phyloP scores from a whole-genome alignment of 2,888 invertebrate genomes.

The Meiosimyza decipiens region DNA sequence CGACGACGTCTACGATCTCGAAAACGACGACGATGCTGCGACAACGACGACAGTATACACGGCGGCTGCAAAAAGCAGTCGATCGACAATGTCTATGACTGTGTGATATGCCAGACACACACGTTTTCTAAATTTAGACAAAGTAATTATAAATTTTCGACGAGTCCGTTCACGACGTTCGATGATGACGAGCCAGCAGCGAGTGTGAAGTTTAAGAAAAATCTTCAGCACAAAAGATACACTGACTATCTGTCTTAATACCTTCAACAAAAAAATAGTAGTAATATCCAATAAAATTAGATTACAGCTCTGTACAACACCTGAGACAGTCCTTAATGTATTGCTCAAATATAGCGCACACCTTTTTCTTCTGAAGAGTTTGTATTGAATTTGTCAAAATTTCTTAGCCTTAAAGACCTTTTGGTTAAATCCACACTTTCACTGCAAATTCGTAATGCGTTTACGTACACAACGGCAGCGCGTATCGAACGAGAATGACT shows the following conservation, averaged over 20 bases:
- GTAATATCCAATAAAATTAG: neutral
- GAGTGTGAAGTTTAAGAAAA: constrained; percentile 39
- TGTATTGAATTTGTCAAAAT: too few species aligned
- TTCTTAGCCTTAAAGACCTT: too few species aligned
- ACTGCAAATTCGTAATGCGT: too few species aligned
- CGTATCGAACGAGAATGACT: constrained; percentile 36
- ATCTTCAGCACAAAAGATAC: constrained; percentile 21
- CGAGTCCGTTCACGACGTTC: constrained; percentile 19
- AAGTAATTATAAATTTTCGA: constrained; percentile 62
- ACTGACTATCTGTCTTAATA: neutral
- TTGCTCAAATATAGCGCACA: too few species aligned
- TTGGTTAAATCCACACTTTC: too few species aligned
- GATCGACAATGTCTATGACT: constrained; percentile 27
- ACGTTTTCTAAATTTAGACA: constrained; percentile 67
- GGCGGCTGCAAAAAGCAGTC: constrained; percentile 27
- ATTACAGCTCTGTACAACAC: too few species aligned
- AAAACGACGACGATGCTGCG: constrained; percentile 9
- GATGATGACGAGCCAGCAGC: constrained; percentile 27
- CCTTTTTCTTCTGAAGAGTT: too few species aligned
- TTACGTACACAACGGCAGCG: constrained; percentile 23
- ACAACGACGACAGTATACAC: constrained; percentile 41
- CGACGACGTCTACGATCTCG: constrained; percentile 6
- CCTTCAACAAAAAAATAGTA: neutral
- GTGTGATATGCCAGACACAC: constrained; percentile 64
- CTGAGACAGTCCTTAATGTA: too few species aligned